A percentile compares a stretch with the other conserved stretches of the same genome.
Conservation (phyloP, 2,888 invertebrate species). For the Corbicula japonica region DNA sequence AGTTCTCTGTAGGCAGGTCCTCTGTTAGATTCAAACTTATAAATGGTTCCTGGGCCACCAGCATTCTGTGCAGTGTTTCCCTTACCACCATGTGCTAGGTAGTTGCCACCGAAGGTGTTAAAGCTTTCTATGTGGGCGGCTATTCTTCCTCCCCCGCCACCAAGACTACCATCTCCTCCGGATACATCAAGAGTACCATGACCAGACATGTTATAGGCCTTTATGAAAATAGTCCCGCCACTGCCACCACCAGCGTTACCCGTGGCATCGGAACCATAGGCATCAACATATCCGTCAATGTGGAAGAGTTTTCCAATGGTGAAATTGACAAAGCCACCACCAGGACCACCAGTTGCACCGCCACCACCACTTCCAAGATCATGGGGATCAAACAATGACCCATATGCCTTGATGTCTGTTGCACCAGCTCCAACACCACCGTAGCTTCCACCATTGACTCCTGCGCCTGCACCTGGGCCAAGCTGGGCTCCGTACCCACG, state of each 20-base stretch:
- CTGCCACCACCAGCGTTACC: conserved; percentile 70
- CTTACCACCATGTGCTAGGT: conserved; percentile 70
- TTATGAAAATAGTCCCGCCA: conserved; percentile 75
- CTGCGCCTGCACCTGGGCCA: conserved; percentile 69
- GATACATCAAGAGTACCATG: conserved; percentile 74
- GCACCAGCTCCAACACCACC: conserved; percentile 73
- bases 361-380: conserved; percentile 79
- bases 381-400: conserved; percentile 75
- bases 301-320: conserved; percentile 71
- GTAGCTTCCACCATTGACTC: conserved; percentile 69
- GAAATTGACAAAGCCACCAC: conserved; percentile 75
- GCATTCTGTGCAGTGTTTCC: conserved; percentile 45
- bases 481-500: conserved; percentile 60
- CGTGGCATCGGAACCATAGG: conserved; percentile 63
- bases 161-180: conserved; percentile 72
- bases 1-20: conserved; percentile 79
- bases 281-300: conserved; percentile 73
- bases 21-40: conserved; percentile 77
- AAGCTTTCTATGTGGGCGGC: conserved; percentile 69
- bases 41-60: conserved; percentile 79
- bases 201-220: conserved; percentile 77
- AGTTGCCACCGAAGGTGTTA: conserved; percentile 75
- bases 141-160: conserved; percentile 79
- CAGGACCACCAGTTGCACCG: conserved; percentile 66
- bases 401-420: conserved; percentile 64